Evolutionary conservation across 35 echinoderm and acorn worm genomes (phyloP).

Genomic region (Apostichopus parvimensis): DNA sequence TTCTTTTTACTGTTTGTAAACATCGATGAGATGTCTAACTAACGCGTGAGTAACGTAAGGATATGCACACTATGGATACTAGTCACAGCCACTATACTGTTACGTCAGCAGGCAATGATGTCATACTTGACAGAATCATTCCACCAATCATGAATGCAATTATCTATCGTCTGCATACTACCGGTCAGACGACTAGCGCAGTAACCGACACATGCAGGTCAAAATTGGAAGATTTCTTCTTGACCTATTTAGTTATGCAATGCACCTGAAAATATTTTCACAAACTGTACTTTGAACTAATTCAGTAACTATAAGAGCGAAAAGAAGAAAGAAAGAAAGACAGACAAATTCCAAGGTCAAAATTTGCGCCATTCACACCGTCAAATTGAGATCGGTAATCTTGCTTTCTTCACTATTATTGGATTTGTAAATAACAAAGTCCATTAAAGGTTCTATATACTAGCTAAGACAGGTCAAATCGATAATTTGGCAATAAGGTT

Average conservation of each 20-base stretch:
- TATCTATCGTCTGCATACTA: too few species aligned
- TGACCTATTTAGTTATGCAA: slow-evolving; percentile 1
- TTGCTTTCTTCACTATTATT: background rate
- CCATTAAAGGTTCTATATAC: background rate
- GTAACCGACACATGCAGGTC: background rate
- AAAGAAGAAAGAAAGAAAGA: background rate
- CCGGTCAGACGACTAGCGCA: too few species aligned
- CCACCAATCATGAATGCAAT: too few species aligned
- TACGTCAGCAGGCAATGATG: too few species aligned
- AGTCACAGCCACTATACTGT: too few species aligned
- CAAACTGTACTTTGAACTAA: background rate
- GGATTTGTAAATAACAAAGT: slow-evolving; percentile 5
- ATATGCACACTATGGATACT: too few species aligned
- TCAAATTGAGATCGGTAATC: background rate
- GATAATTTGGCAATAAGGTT: background rate
- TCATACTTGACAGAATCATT: too few species aligned
- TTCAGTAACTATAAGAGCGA: background rate
- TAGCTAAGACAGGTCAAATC: background rate
- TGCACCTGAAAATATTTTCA: background rate
- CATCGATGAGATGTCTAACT: too few species aligned
- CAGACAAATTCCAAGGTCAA: background rate
- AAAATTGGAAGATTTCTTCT: background rate
- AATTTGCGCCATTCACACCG: background rate
- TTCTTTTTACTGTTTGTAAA: too few species aligned
- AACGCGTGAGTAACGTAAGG: too few species aligned